These are phyloP conservation scores for Dromius quadrimaculatus DNA, from an alignment of 2,888 invertebrate genomes.

Conservation along the genomic window DNA sequence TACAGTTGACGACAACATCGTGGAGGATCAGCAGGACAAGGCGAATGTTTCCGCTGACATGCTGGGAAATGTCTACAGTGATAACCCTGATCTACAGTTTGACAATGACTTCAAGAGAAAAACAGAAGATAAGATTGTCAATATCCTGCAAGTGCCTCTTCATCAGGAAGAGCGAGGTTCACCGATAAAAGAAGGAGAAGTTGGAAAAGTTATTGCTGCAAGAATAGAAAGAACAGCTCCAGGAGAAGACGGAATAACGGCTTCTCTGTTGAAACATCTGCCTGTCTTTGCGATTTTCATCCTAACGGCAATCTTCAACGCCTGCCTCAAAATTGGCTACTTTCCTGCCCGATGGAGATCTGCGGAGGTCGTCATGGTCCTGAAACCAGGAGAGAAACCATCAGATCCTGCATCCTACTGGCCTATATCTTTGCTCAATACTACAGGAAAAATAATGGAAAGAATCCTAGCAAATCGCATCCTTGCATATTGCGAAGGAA, in stretches of 20 bases:
- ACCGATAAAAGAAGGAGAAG: neutral
- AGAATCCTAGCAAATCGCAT: neutral
- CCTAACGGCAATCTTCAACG: neutral
- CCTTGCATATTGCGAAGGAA: neutral
- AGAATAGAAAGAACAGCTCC: neutral
- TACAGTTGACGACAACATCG: too few relatives aligned
- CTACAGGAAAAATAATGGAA: conserved; percentile 3
- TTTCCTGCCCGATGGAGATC: neutral
- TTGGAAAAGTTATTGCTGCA: neutral
- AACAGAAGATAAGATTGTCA: too few relatives aligned
- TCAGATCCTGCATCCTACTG: conserved; percentile 12
- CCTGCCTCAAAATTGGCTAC: neutral
- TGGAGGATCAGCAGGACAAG: too few relatives aligned
- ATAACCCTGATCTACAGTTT: too few relatives aligned
- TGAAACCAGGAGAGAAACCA: conserved; percentile 1
- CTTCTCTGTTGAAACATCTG: neutral
- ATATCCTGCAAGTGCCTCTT: too few relatives aligned
- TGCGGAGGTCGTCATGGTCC: neutral
- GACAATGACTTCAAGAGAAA: too few relatives aligned
- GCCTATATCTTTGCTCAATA: conserved; percentile 8
- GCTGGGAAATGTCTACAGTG: too few relatives aligned
- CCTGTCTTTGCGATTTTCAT: neutral
- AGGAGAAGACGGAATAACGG: neutral
- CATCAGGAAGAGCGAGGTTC: too few relatives aligned
- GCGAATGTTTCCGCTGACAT: too few relatives aligned